phyloP scores from a whole-genome alignment of 2,113 vertebrate genomes.

The Nerophis ophidion region DNA sequence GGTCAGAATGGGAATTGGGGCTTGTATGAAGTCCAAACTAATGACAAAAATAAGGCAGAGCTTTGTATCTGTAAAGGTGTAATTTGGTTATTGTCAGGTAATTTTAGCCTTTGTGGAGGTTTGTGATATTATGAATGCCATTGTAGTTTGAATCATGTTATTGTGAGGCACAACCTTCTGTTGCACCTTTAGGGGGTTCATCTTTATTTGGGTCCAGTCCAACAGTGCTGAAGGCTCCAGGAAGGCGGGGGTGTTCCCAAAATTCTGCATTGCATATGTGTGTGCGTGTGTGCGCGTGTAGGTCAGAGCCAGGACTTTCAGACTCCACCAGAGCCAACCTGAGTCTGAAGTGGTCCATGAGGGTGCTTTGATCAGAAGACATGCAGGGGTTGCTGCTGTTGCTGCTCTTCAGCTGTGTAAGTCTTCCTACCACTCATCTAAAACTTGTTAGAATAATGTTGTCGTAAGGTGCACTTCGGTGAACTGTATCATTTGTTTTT shows the following conservation, averaged over 20 bases:
- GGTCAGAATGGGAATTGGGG: not conserved
- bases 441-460: no score
- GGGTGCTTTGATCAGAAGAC: slow-evolving; percentile 21
- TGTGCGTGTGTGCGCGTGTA: not conserved
- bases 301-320: not conserved
- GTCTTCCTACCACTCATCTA: slow-evolving; percentile 27
- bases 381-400: slow-evolving; percentile 52
- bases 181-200: no score
- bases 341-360: slow-evolving; percentile 11
- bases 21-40: no score
- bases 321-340: not conserved
- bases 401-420: slow-evolving; percentile 60
- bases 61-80: not conserved
- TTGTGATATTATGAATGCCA: no score
- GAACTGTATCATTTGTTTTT: not conserved
- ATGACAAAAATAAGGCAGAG: no score
- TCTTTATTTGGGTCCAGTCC: no score
- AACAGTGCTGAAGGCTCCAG: slow-evolving; percentile 7
- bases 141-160: no score
- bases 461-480: not conserved
- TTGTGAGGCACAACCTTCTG: no score
- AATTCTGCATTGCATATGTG: not conserved
- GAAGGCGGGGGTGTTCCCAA: slow-evolving; percentile 2
- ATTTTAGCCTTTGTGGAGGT: not conserved
- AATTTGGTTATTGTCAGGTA: not conserved